Evolutionary conservation across 2,888 invertebrate species (phyloP), one percentile per base, ranked within the genome.

Genomic region (Mythimna loreyi): DNA sequence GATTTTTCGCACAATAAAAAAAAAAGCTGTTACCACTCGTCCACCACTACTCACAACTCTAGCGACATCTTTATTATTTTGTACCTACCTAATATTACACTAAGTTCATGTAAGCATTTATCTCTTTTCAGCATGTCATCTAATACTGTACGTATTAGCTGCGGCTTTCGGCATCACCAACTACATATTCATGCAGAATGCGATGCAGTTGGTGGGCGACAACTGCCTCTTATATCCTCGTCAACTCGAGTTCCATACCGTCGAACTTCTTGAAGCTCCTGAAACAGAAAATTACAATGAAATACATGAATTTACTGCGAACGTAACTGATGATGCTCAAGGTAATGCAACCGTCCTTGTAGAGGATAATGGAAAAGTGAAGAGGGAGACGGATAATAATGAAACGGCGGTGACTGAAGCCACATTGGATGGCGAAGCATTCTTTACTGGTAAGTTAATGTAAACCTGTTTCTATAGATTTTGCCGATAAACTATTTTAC

Each of bases 151-250:
- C 83, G 79, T 89, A 2, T 78, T 90, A 6, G 94, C 94, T 2
- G 94, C 91, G 58, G 75, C 92, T 66, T 94, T 91, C 68, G 94
- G 95, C 33, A 85, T 94, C 33, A 78, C 91, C 61, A 95, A 95
- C 81, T 95, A 92, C 78, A 86, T 92, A n/a, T 92, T 94, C 62
- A 85, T 95, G 1, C 92, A 92, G 72, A 91, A 92, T 57, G 88
- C 95, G 0, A 93, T 91, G 92, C 84, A 89, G 8, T 56, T 95
- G 67, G 91, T 94, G 0, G 88, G 89, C 57, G 79, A 89, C 64
- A 90, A 93, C 75, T 96, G 96, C 75, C 85, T 95, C 0, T 71
- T 95, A 3, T 91, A 84, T 53, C 94, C 95, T 2, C 82, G 93
- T 4, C 52, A 87, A 43, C 83, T 96, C 0, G 93, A 89, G 30